These are phyloP conservation scores for Aphyosemion australe DNA, from an alignment of 2,113 vertebrate species.

Conservation along the genomic window DNA sequence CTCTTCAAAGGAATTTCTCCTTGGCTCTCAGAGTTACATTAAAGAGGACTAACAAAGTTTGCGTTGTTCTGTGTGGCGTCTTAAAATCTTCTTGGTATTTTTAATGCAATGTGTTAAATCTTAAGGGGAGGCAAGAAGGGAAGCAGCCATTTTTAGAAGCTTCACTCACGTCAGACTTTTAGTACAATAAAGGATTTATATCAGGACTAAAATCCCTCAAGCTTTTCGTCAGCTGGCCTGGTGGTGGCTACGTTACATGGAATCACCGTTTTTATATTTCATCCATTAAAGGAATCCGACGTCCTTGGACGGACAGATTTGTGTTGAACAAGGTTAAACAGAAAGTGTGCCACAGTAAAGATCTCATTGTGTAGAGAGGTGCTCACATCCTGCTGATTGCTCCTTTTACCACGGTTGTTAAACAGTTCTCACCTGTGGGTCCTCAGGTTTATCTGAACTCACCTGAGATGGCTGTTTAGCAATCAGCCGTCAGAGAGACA, in stretches of 20 bases:
- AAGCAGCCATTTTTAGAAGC: conserved; percentile 29
- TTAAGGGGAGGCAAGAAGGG: conserved; percentile 9
- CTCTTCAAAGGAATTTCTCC: conserved; percentile 59
- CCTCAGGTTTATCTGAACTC: conserved; percentile 20
- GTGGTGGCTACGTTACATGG: background rate
- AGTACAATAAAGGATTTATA: background rate
- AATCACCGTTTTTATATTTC: background rate
- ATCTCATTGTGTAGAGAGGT: background rate
- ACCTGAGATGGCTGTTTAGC: conserved; percentile 27
- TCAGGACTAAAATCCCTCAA: background rate
- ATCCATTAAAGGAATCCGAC: background rate
- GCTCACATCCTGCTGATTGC: background rate
- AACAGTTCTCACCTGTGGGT: conserved; percentile 32
- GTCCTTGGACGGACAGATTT: conserved; percentile 4
- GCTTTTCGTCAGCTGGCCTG: background rate
- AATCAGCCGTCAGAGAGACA: conserved; percentile 34
- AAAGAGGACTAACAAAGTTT: conserved; percentile 47
- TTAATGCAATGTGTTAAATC: conserved; percentile 42
- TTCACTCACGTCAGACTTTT: background rate
- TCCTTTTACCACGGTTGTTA: conserved; percentile 13
- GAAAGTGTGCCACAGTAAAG: background rate
- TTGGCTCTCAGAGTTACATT: conserved; percentile 55
- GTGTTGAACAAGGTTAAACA: background rate
- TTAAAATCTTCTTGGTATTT: conserved; percentile 61
- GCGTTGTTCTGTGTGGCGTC: conserved; percentile 47